Evolutionary conservation across 2,113 vertebrate species (phyloP).

Genomic region (Psittacara wagleri): DNA sequence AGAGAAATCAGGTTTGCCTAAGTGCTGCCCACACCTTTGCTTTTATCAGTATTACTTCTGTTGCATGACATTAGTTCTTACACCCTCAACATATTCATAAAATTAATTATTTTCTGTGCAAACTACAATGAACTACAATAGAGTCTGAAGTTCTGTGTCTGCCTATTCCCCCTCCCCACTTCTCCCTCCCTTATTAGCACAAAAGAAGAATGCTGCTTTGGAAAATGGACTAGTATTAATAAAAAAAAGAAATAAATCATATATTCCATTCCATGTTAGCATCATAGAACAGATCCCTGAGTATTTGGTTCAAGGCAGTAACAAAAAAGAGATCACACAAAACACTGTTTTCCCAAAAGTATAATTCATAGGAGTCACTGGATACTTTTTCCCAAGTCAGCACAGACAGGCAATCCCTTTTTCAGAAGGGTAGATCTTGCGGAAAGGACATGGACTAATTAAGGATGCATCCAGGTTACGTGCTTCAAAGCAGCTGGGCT

Average conservation of each 20-base stretch:
- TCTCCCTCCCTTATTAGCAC: background rate
- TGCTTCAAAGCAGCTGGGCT: conserved; percentile 40
- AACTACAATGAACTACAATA: background rate
- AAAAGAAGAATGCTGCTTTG: background rate
- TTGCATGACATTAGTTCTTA: background rate
- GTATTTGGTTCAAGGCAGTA: background rate
- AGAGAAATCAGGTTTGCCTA: background rate
- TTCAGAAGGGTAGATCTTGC: background rate
- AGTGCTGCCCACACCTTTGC: background rate
- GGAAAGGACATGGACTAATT: conserved; percentile 37
- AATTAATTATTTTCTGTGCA: background rate
- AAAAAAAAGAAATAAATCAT: background rate
- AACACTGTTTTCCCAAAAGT: background rate
- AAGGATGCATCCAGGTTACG: conserved; percentile 1
- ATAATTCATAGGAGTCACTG: background rate
- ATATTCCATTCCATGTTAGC: background rate
- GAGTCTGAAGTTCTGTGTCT: background rate
- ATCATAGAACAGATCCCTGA: background rate
- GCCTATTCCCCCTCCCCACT: background rate
- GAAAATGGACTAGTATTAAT: background rate
- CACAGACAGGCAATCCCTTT: background rate
- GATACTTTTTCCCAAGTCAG: background rate
- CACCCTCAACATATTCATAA: background rate
- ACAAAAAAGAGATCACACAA: background rate
- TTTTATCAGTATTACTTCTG: background rate